Percentiles rank a stretch among this genome's conserved stretches.
Conservation (phyloP, 2,113 vertebrate genomes). For the Cochlearius cochlearius region DNA sequence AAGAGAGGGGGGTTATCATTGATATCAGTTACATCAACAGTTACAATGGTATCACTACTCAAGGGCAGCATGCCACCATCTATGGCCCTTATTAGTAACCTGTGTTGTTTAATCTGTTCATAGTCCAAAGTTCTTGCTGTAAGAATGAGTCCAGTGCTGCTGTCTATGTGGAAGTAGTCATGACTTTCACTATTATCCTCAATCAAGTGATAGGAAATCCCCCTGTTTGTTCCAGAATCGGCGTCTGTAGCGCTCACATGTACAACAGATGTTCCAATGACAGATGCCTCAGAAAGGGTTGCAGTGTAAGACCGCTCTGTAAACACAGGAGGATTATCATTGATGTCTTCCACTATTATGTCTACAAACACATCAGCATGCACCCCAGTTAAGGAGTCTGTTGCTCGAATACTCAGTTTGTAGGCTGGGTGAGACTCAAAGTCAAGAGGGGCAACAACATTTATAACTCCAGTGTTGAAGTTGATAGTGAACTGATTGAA, state of each 20-base stretch:
- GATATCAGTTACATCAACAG: slow-evolving; percentile 85
- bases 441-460: slow-evolving; percentile 85
- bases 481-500: slow-evolving; percentile 92
- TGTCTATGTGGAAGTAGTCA: slow-evolving; percentile 86
- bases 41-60: slow-evolving; percentile 81
- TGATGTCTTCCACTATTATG: slow-evolving; percentile 91
- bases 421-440: slow-evolving; percentile 96
- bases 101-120: slow-evolving; percentile 81
- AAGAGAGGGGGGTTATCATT: slow-evolving; percentile 94
- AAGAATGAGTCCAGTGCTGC: slow-evolving; percentile 84
- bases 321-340: slow-evolving; percentile 91
- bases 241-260: slow-evolving; percentile 85
- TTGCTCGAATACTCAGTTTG: slow-evolving; percentile 89
- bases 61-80: slow-evolving; percentile 92
- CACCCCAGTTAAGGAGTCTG: slow-evolving; percentile 89
- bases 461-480: slow-evolving; percentile 95
- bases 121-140: slow-evolving; percentile 85
- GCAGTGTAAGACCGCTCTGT: slow-evolving; percentile 76
- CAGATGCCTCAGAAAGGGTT: slow-evolving; percentile 89
- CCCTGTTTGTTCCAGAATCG: slow-evolving; percentile 87
- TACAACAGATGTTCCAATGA: slow-evolving; percentile 83
- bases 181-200: slow-evolving; percentile 80
- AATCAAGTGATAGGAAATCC: slow-evolving; percentile 87
- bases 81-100: slow-evolving; percentile 81
- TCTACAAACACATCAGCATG: slow-evolving; percentile 94